A percentile compares a stretch with the other conserved stretches of the same genome.
Evolutionary conservation across 2,113 vertebrate genomes (phyloP).

Genomic region (Brachyistius frenatus): DNA sequence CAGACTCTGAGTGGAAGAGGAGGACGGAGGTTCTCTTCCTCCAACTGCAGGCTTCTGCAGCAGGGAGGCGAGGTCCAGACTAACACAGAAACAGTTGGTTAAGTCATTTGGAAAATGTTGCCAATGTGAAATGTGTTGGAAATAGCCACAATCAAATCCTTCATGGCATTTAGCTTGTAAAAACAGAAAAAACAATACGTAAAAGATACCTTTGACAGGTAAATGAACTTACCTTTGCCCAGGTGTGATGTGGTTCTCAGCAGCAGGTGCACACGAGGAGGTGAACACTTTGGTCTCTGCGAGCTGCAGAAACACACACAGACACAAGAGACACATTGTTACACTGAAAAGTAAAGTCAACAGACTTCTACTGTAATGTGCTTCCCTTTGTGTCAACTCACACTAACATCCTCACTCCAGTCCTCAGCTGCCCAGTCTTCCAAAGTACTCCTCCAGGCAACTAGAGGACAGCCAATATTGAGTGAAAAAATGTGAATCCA

Average conservation of each 20-base stretch:
- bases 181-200: neutral
- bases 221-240: constrained; percentile 87
- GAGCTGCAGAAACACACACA: constrained; percentile 83
- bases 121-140: too few species aligned
- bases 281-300: constrained; percentile 98
- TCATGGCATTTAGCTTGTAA: neutral
- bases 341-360: neutral
- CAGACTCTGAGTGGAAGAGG: constrained; percentile 90
- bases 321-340: neutral
- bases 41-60: constrained; percentile 90
- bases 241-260: constrained; percentile 89
- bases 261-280: constrained; percentile 89
- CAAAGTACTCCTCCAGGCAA: constrained; percentile 91
- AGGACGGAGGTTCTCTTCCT: constrained; percentile 82
- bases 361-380: neutral
- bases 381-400: constrained; percentile 46
- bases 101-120: neutral
- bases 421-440: constrained; percentile 97
- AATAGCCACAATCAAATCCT: too few species aligned
- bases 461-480: constrained; percentile 72
- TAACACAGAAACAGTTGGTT: constrained; percentile 56
- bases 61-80: constrained; percentile 91
- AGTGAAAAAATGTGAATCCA: constrained; percentile 5
- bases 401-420: constrained; percentile 96
- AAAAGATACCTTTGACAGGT: too few species aligned